phyloP scores from a whole-genome alignment of 2,113 vertebrate genomes.

The Channa argus region DNA sequence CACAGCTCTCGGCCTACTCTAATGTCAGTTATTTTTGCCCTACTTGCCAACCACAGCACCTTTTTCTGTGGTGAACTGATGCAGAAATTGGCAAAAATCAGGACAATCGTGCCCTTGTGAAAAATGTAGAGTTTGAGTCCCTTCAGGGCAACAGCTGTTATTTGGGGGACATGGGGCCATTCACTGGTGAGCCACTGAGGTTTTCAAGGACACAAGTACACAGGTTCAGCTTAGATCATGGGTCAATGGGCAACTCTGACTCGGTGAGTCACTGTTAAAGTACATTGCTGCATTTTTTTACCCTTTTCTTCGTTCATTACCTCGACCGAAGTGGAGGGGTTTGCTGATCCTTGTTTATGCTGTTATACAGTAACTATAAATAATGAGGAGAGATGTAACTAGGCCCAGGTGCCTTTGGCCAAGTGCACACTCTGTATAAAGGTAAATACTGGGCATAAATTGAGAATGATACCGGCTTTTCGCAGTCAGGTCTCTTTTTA shows the following conservation, averaged over 20 bases:
- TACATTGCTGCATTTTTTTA: conserved; percentile 39
- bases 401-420: conserved; percentile 47
- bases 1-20: conserved; percentile 66
- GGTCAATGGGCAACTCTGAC: conserved; percentile 74
- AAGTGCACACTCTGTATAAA: conserved; percentile 43
- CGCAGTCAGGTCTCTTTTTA: conserved; percentile 49
- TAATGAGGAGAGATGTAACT: conserved; percentile 54
- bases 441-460: conserved; percentile 48
- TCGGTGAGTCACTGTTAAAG: conserved; percentile 48
- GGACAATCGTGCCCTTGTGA: conserved; percentile 58
- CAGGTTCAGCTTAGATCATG: conserved; percentile 53
- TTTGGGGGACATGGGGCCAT: conserved; percentile 8
- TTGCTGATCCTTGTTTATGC: conserved; percentile 66
- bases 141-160: conserved; percentile 76
- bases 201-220: conserved; percentile 58
- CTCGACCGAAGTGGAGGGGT: conserved; percentile 46
- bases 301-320: conserved; percentile 65
- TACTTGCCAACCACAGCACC: conserved; percentile 69
- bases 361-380: conserved; percentile 61
- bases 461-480: conserved; percentile 44
- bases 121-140: conserved; percentile 62
- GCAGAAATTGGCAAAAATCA: conserved; percentile 64
- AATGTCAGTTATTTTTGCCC: conserved; percentile 75
- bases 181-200: conserved; percentile 42
- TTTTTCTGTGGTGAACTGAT: conserved; percentile 61